These are phyloP conservation scores for Ptychoptera contaminata DNA, from an alignment of 2,888 invertebrate species.

Conservation along the genomic window DNA sequence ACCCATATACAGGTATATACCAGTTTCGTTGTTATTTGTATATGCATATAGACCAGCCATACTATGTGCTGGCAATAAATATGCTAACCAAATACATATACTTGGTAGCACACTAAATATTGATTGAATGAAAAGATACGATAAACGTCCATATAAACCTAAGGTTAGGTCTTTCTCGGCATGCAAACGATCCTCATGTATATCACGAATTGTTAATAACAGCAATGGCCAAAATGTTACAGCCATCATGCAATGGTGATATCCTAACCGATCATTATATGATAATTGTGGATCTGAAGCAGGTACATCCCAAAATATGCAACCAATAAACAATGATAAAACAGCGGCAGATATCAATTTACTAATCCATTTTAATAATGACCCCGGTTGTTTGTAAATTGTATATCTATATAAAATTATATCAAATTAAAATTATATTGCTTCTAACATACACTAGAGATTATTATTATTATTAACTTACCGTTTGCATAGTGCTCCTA, in stretches of 20 bases:
- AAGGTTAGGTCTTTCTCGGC: slow-evolving; percentile 69
- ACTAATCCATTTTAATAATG: slow-evolving; percentile 61
- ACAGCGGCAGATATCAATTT: slow-evolving; percentile 64
- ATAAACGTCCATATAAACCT: slow-evolving; percentile 61
- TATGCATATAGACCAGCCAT: slow-evolving; percentile 73
- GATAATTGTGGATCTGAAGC: slow-evolving; percentile 55
- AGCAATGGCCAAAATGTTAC: slow-evolving; percentile 64
- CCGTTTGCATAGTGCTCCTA: slow-evolving; percentile 44
- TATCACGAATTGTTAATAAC: slow-evolving; percentile 35
- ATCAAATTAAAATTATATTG: neutral
- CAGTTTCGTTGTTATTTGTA: slow-evolving; percentile 44
- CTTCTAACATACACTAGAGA: neutral
- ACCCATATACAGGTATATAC: slow-evolving; percentile 56
- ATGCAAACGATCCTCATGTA: slow-evolving; percentile 36
- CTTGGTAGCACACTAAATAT: slow-evolving; percentile 47
- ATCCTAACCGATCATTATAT: slow-evolving; percentile 68
- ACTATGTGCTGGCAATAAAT: slow-evolving; percentile 73
- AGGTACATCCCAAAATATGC: slow-evolving; percentile 80
- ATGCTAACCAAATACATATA: slow-evolving; percentile 65
- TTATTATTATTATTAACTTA: neutral
- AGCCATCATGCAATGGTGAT: slow-evolving; percentile 69
- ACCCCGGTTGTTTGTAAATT: slow-evolving; percentile 74
- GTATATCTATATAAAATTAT: slow-evolving; percentile 15
- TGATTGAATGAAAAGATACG: slow-evolving; percentile 69
- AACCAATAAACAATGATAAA: slow-evolving; percentile 69